phyloP scores from a whole-genome alignment of 2,797 vertebrate genomes.

The Valencia hispanica region DNA sequence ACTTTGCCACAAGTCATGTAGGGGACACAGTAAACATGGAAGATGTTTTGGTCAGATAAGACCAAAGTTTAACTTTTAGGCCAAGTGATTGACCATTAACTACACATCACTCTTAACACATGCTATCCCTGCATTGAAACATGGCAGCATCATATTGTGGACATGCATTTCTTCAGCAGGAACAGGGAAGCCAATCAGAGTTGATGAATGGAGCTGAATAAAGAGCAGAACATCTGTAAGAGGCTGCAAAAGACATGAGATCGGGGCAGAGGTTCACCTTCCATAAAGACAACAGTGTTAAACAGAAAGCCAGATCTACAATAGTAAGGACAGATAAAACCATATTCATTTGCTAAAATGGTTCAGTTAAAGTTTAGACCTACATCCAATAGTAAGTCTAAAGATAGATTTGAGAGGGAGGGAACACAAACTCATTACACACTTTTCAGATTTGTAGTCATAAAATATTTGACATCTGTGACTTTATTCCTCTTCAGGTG shows the following conservation, averaged over 20 bases:
- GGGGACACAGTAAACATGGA: background rate
- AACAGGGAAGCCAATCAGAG: background rate
- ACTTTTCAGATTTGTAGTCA: background rate
- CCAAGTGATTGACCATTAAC: background rate
- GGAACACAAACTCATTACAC: background rate
- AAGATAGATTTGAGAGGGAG: background rate
- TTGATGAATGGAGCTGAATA: background rate
- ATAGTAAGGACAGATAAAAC: too few relatives aligned
- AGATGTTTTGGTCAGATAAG: background rate
- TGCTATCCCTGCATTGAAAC: background rate
- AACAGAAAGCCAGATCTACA: too few relatives aligned
- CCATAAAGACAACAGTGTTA: too few relatives aligned
- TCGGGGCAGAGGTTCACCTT: too few relatives aligned
- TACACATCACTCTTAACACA: background rate
- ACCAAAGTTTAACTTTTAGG: background rate
- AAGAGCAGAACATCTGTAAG: background rate
- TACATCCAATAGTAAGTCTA: background rate
- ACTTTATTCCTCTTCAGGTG: slow-evolving; percentile 78
- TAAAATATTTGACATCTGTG: background rate
- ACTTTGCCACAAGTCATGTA: background rate
- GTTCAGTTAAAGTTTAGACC: background rate
- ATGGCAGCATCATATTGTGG: background rate
- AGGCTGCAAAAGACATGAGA: too few relatives aligned
- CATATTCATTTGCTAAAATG: too few relatives aligned
- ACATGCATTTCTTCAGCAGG: background rate